These are phyloP conservation scores for Ethmia dodecea DNA, from an alignment of 2,888 invertebrate species.

Conservation along the genomic window DNA sequence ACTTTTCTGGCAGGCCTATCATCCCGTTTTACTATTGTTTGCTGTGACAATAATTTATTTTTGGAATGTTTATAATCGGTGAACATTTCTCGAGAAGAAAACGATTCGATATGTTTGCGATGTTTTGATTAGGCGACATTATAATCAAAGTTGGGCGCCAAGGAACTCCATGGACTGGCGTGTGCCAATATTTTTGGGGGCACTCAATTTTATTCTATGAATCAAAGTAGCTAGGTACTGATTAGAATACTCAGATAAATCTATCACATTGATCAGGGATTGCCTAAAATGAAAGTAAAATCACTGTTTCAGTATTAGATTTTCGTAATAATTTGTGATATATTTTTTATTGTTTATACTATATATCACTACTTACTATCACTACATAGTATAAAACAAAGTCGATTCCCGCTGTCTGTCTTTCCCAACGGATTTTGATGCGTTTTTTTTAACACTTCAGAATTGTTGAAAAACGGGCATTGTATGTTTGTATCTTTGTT, in stretches of 20 bases:
- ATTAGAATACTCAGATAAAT: not conserved
- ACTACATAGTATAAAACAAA: no score
- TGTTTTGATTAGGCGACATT: constrained; percentile 1
- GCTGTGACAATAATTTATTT: constrained; percentile 38
- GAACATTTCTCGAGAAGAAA: constrained; percentile 1
- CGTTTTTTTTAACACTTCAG: no score
- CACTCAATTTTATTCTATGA: not conserved
- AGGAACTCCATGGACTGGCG: constrained; percentile 1
- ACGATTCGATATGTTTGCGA: not conserved
- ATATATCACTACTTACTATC: no score
- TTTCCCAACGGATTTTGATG: no score
- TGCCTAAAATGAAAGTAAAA: no score
- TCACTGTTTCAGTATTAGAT: no score
- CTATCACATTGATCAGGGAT: no score
- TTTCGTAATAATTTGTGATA: no score
- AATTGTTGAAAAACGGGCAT: no score
- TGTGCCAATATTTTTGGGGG: constrained; percentile 1
- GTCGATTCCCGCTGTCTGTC: no score
- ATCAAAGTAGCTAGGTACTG: not conserved
- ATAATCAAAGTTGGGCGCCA: constrained; percentile 3
- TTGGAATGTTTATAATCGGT: constrained; percentile 1
- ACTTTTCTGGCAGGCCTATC: constrained; percentile 52
- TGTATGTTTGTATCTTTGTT: no score
- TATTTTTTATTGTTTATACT: no score
- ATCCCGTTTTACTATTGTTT: constrained; percentile 50